Evolutionary conservation across 1,140 invertebrate species (phyloP).

Genomic region (Augochlora pura): DNA sequence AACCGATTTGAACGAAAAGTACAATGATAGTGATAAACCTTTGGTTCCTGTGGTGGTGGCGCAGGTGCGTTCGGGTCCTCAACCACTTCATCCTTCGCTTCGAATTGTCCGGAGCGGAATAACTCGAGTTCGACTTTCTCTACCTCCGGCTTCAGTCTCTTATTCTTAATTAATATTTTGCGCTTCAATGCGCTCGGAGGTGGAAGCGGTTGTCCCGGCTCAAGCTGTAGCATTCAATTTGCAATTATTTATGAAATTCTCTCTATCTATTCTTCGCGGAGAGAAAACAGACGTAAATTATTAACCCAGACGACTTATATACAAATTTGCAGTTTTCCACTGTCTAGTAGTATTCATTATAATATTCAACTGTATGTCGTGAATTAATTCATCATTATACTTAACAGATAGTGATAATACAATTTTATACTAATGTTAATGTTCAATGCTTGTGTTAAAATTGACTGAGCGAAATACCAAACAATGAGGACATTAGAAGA

Average conservation of each 20-base stretch:
- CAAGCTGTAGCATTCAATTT: conserved; percentile 82
- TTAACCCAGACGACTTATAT: too few relatives aligned
- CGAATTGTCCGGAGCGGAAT: conserved; percentile 93
- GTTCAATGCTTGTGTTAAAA: too few relatives aligned
- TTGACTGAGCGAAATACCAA: too few relatives aligned
- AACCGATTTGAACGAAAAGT: neutral
- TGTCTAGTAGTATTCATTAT: too few relatives aligned
- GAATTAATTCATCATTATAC: neutral
- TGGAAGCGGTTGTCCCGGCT: conserved; percentile 92
- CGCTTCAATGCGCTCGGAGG: conserved; percentile 92
- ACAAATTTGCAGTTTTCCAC: too few relatives aligned
- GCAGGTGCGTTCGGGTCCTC: conserved; percentile 92
- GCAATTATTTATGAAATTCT: conserved; percentile 12
- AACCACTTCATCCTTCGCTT: conserved; percentile 91
- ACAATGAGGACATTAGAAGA: too few relatives aligned
- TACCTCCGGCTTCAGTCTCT: conserved; percentile 97
- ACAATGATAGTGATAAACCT: conserved; percentile 45
- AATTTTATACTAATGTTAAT: too few relatives aligned
- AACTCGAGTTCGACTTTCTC: conserved; percentile 96
- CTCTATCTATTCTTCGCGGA: too few relatives aligned
- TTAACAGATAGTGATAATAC: too few relatives aligned
- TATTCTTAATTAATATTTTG: conserved; percentile 99
- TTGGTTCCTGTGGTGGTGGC: conserved; percentile 72
- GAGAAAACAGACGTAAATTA: too few relatives aligned
- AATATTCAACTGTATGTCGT: too few relatives aligned